Conservation (phyloP, 2,888 invertebrate species). For the Anodontia alba region DNA sequence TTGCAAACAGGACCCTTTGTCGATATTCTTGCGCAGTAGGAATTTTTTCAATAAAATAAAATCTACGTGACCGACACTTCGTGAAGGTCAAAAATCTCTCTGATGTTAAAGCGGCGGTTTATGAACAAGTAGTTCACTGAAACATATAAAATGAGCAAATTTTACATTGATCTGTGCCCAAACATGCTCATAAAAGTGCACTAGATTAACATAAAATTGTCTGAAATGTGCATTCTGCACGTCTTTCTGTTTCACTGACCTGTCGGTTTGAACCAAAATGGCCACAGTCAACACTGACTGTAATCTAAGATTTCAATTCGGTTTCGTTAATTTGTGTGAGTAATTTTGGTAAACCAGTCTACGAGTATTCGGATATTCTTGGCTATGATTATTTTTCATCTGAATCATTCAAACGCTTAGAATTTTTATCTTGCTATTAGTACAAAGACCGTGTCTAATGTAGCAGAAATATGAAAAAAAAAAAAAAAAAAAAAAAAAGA, state of each 20-base stretch:
- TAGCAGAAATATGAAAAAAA: no score
- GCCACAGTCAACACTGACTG: background rate
- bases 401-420: background rate
- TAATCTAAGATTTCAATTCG: background rate
- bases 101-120: background rate
- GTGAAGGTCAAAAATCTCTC: conserved; percentile 7
- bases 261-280: conserved; percentile 10
- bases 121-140: background rate
- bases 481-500: background rate
- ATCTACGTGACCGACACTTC: background rate
- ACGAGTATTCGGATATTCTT: no score
- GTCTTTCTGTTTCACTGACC: background rate
- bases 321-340: no score
- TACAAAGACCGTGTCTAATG: background rate
- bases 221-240: no score
- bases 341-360: background rate
- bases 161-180: no score
- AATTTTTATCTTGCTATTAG: background rate
- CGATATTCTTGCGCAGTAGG: no score
- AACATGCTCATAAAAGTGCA: no score
- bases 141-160: background rate
- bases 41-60: no score
- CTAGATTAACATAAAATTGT: no score
- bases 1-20: no score
- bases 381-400: no score